Conservation (phyloP, 2,113 vertebrate genomes). For the Mastomys coucha region DNA sequence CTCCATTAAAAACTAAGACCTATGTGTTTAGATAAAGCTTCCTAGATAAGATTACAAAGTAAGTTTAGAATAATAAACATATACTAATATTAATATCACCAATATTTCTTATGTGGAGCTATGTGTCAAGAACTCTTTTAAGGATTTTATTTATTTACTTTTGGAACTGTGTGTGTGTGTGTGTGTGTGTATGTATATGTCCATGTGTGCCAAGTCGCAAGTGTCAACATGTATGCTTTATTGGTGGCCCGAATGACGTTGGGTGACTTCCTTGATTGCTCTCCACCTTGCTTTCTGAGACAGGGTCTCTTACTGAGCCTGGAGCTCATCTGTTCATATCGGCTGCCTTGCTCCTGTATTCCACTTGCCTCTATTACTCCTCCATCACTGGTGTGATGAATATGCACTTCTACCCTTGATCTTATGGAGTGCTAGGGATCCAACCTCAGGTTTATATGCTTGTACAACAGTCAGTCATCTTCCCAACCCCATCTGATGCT, state of each 20-base stretch:
- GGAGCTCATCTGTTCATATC: not conserved
- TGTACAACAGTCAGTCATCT: not conserved
- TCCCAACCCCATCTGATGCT: not conserved
- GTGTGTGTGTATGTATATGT: not conserved
- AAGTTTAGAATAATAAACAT: not conserved
- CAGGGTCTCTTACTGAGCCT: not conserved
- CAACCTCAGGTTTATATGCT: too few species aligned
- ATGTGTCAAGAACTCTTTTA: not conserved
- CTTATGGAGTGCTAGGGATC: not conserved
- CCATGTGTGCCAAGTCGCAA: not conserved
- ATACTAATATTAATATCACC: not conserved
- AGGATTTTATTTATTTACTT: not conserved
- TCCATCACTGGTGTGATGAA: not conserved
- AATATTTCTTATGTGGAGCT: constrained; percentile 14
- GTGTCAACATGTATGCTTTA: not conserved
- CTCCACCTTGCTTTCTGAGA: not conserved
- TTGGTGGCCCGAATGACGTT: not conserved
- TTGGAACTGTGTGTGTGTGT: not conserved
- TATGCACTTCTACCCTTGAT: not conserved
- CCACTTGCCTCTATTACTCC: too few species aligned
- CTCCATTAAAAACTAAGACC: constrained; percentile 1
- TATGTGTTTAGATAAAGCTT: not conserved
- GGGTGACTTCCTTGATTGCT: not conserved
- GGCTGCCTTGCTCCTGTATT: not conserved
- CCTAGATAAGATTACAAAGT: not conserved